Percentiles rank a stretch among this genome's conserved stretches.
These are phyloP conservation scores for Campylomormyrus tamandua DNA, from an alignment of 2,113 vertebrate genomes.

Conservation along the genomic window DNA sequence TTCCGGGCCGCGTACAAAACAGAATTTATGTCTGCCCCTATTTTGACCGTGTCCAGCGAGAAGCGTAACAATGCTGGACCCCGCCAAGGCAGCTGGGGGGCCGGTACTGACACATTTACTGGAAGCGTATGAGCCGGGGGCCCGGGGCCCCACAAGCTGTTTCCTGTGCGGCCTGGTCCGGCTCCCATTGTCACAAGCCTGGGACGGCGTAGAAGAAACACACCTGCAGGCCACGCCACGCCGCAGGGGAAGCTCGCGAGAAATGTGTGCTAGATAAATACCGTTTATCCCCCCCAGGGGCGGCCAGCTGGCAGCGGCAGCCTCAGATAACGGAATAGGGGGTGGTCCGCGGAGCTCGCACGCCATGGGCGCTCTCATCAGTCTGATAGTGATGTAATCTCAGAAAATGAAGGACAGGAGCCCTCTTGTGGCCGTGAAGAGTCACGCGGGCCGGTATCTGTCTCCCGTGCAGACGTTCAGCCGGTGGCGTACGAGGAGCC, in stretches of 20 bases:
- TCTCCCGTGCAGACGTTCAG: constrained; percentile 81
- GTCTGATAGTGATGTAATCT: not conserved
- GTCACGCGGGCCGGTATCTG: not conserved
- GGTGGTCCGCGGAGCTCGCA: not conserved
- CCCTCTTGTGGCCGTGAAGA: not conserved
- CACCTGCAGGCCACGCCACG: constrained; percentile 82
- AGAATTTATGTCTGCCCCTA: not conserved
- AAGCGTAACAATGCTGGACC: not conserved
- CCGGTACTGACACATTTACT: constrained; percentile 53
- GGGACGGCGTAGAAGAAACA: constrained; percentile 76
- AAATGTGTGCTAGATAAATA: constrained; percentile 81
- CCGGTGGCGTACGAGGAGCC: constrained; percentile 94
- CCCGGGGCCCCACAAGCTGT: constrained; percentile 74
- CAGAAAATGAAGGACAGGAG: not conserved
- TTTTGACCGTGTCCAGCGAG: not conserved
- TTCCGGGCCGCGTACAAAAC: not conserved
- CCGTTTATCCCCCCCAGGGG: constrained; percentile 64
- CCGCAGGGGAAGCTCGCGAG: constrained; percentile 76
- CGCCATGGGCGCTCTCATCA: not conserved
- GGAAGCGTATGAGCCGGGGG: constrained; percentile 44
- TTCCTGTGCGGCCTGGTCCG: constrained; percentile 73
- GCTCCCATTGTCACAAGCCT: constrained; percentile 76
- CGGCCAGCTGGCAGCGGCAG: constrained; percentile 69
- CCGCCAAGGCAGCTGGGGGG: not conserved
- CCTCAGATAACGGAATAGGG: not conserved